Evolutionary conservation across 2,888 invertebrate genomes (phyloP).

Genomic region (Hemaris fuciformis): DNA sequence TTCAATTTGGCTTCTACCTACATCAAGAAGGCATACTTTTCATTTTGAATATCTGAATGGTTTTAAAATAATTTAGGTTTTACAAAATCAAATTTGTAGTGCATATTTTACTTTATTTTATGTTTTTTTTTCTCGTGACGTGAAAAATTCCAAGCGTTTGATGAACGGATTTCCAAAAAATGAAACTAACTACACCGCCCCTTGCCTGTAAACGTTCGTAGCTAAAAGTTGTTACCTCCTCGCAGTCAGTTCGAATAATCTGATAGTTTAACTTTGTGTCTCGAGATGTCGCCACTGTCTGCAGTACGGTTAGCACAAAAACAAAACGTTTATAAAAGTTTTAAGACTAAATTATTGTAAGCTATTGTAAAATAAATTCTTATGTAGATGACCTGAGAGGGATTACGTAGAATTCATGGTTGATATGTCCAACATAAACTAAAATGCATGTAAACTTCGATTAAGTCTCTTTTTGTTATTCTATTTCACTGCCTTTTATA

Average conservation of each 20-base stretch:
- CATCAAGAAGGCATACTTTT: no score
- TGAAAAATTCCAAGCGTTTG: no score
- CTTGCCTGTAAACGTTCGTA: neutral
- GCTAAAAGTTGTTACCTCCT: neutral
- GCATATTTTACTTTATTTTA: no score
- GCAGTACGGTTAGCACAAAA: neutral
- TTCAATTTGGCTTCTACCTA: no score
- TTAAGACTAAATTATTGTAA: slow-evolving; percentile 1
- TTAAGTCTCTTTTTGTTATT: neutral
- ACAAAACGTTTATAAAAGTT: neutral
- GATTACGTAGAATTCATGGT: neutral
- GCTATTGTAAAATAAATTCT: slow-evolving; percentile 1
- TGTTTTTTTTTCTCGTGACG: no score
- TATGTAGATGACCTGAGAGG: neutral
- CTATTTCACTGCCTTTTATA: neutral
- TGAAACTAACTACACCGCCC: neutral
- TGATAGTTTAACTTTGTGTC: neutral
- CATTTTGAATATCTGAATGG: no score
- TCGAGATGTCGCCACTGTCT: neutral
- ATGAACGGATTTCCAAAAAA: neutral
- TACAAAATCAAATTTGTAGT: neutral
- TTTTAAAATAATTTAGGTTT: no score
- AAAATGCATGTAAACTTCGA: neutral
- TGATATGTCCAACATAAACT: neutral
- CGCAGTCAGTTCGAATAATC: neutral